Percentiles rank a stretch among this genome's conserved stretches.
Evolutionary conservation across 2,113 vertebrate genomes (phyloP).

Genomic region (Neopipo cinnamomea): DNA sequence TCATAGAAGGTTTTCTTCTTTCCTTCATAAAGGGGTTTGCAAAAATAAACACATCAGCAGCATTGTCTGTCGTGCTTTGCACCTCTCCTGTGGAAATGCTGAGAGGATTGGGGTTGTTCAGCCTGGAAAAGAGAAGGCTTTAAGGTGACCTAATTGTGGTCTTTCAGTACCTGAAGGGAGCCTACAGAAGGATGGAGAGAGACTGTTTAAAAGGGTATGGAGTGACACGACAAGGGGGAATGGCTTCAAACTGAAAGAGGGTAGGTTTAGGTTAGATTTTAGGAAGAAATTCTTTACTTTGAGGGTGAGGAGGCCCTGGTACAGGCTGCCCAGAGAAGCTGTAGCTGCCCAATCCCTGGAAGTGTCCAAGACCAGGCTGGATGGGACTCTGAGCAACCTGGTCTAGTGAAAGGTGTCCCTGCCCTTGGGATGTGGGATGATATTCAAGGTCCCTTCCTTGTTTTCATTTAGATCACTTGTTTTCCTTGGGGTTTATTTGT

Average conservation of each 20-base stretch:
- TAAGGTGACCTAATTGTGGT: background rate
- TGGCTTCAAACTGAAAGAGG: background rate
- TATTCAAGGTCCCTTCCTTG: background rate
- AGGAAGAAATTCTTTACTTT: background rate
- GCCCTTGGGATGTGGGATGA: background rate
- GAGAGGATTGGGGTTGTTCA: background rate
- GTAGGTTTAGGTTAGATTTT: background rate
- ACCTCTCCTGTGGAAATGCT: background rate
- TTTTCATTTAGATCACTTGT: background rate
- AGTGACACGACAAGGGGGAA: background rate
- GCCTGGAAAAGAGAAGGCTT: background rate
- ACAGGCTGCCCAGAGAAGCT: background rate
- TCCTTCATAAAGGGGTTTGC: background rate
- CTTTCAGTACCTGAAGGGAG: background rate
- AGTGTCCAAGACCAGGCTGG: background rate
- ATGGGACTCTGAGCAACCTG: background rate
- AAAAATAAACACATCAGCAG: background rate
- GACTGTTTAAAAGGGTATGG: background rate
- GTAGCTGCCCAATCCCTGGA: background rate
- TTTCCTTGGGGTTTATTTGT: background rate
- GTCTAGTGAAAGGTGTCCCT: background rate
- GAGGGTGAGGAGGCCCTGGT: background rate
- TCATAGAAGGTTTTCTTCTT: background rate
- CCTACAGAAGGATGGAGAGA: background rate
- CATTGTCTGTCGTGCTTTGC: background rate